Conservation (phyloP, 53 echinoderm and acorn worm species). For the Arbacia lixula region DNA sequence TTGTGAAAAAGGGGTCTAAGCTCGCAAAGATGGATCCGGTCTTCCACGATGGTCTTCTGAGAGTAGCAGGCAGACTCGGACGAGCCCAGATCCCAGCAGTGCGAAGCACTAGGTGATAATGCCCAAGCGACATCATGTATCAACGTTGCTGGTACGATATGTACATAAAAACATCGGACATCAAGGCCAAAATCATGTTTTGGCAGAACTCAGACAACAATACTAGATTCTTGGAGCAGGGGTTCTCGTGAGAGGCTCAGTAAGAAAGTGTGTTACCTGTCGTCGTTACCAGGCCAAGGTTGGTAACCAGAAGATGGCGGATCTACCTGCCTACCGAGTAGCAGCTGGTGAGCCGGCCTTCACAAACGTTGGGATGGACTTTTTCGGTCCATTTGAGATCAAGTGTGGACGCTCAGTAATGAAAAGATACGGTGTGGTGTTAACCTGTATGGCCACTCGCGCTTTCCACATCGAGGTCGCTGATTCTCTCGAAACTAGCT, state of each 20-base stretch:
- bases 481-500: slow-evolving; percentile 57
- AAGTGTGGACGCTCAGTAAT: slow-evolving; percentile 18
- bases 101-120: slow-evolving; percentile 30
- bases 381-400: slow-evolving; percentile 51
- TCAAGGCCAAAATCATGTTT: slow-evolving; percentile 41
- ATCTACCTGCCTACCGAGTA: slow-evolving; percentile 59
- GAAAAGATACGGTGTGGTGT: slow-evolving; percentile 56
- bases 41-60: slow-evolving; percentile 21
- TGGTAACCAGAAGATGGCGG: slow-evolving; percentile 70
- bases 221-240: slow-evolving; percentile 57
- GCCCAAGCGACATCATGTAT: background rate
- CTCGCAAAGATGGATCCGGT: slow-evolving; percentile 4
- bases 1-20: background rate
- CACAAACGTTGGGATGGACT: slow-evolving; percentile 61
- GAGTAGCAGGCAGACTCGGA: slow-evolving; percentile 57
- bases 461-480: slow-evolving; percentile 67
- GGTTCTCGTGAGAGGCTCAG: slow-evolving; percentile 3
- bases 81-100: slow-evolving; percentile 30
- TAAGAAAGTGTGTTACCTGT: slow-evolving; percentile 52
- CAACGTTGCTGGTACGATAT: slow-evolving; percentile 28
- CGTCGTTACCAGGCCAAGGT: slow-evolving; percentile 18
- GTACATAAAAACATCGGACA: slow-evolving; percentile 23
- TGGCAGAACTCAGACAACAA: slow-evolving; percentile 54
- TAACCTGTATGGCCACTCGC: slow-evolving; percentile 58
- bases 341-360: slow-evolving; percentile 63